Conservation (phyloP, 2,113 vertebrate species). For the Petromus typicus region DNA sequence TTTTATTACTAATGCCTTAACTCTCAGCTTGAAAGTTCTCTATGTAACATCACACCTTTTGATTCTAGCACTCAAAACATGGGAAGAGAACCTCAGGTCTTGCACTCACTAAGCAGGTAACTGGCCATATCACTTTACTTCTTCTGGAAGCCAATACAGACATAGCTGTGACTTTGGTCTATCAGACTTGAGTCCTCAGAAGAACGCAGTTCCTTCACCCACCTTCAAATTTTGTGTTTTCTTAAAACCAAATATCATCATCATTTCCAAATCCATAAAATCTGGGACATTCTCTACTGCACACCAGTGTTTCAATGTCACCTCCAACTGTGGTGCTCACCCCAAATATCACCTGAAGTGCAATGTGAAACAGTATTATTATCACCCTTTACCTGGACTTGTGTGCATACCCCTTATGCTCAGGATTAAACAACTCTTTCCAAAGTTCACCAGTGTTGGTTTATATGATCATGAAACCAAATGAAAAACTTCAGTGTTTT, state of each 20-base stretch:
- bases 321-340: neutral
- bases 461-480: neutral
- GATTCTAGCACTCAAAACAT: neutral
- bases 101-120: neutral
- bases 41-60: neutral
- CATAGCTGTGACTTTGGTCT: neutral
- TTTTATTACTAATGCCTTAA: neutral
- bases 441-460: neutral
- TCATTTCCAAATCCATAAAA: constrained; percentile 38
- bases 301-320: neutral
- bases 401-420: neutral
- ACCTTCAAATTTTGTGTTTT: neutral
- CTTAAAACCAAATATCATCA: neutral
- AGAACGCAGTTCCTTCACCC: neutral
- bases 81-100: neutral
- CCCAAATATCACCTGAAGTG: neutral
- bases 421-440: neutral
- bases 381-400: neutral
- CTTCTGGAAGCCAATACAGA: neutral
- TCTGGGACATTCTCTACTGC: neutral
- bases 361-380: neutral
- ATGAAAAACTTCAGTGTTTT: neutral
- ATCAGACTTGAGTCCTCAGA: neutral
- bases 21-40: neutral
- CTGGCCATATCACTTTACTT: neutral